Evolutionary conservation across 2,888 invertebrate genomes (phyloP), one percentile per base, ranked within the genome.

Genomic region (Orthosia gracilis): DNA sequence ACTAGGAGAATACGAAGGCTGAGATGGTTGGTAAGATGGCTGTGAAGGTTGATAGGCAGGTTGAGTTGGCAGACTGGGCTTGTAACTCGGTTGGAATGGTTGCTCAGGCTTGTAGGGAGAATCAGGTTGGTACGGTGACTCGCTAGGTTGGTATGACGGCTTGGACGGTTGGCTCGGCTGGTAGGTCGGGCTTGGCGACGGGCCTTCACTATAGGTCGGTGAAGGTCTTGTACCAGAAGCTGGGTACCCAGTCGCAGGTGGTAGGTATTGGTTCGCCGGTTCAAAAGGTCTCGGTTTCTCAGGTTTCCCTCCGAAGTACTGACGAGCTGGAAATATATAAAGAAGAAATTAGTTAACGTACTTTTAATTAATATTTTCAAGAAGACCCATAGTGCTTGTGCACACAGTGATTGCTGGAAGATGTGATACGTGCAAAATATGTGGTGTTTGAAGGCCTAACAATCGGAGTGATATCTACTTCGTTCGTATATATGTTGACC

Each of bases 201-300:
- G 90, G 3, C 95, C 96, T 82, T 96, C 96, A 58, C 78, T 94
- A 83, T 96, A 96, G 1, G 92, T 79, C 3, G 96, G 96, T 4
- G 94, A 93, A 2, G 96, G 96, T 7, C 94, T 93, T 21, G 91
- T 91, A 17, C 96, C 96, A 21, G 96, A 88, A 47, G 92, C 90
- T 21, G 95, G 96, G 82, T 94, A 96, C 11, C 95, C 96, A 11
- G 92, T 94, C 5, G 3, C 78, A n/a, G 94, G 94, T 40, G 95
- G 96, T 5, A 95, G 89, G 69, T 95, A 95, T 23, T 88, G 88
- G 17, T 94, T 85, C 0, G 91, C 91, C 62, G 97, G 96, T 90
- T 97, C 97, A 90, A 98, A 98, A 0, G 98, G 98, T 84, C 98
- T 95, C n/a, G 98, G 98, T 89, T 97, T 97, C 88, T 98, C 97